phyloP scores from a whole-genome alignment of 2,113 vertebrate genomes.

The Elephas maximus region DNA sequence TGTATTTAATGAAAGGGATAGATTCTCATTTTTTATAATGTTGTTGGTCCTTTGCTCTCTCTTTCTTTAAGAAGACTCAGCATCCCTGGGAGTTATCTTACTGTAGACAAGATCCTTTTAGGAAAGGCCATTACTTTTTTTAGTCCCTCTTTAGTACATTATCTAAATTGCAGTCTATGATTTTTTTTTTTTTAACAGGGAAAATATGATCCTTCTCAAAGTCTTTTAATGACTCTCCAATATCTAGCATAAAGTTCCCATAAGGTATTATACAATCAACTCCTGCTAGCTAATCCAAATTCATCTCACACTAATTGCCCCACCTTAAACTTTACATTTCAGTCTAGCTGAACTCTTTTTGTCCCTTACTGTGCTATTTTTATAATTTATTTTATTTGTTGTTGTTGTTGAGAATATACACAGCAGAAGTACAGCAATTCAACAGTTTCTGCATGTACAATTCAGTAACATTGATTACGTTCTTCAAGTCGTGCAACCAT shows the following conservation, averaged over 20 bases:
- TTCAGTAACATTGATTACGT: neutral
- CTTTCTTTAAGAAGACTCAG: conserved; percentile 14
- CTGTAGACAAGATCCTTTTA: neutral
- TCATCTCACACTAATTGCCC: neutral
- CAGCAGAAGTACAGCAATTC: no score
- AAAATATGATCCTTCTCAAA: neutral
- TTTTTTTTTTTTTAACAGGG: neutral
- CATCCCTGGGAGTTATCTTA: neutral
- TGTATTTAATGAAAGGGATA: neutral
- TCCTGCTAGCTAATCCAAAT: neutral
- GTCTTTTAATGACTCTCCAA: neutral
- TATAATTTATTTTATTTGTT: neutral
- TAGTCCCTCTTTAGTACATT: neutral
- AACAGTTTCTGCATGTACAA: neutral
- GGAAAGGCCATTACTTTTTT: neutral
- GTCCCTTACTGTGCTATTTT: neutral
- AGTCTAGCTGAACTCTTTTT: neutral
- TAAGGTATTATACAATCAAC: neutral
- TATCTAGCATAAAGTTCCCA: neutral
- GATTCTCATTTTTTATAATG: conserved; percentile 8
- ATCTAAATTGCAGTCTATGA: neutral
- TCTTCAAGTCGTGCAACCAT: neutral
- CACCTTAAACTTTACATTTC: conserved; percentile 25
- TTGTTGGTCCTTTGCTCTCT: neutral
- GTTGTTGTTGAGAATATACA: neutral